Conservation (phyloP, 1,140 invertebrate genomes). For the Asobara japonica region DNA sequence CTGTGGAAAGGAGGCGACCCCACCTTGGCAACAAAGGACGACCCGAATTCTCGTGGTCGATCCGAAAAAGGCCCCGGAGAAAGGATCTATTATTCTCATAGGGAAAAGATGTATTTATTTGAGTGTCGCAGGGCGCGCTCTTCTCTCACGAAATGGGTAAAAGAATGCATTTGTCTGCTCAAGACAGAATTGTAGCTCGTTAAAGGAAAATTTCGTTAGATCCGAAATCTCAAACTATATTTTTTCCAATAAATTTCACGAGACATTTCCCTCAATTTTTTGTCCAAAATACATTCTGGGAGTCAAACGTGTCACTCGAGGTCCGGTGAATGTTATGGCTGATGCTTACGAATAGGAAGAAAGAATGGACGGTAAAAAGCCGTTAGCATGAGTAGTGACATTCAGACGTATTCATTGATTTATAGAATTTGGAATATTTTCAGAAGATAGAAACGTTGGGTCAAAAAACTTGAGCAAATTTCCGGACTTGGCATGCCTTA, state of each 20-base stretch:
- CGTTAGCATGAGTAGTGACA: too few species aligned
- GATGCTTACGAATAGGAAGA: too few species aligned
- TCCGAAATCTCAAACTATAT: background rate
- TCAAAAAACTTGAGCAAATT: too few species aligned
- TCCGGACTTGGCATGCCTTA: too few species aligned
- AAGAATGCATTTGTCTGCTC: slow-evolving; percentile 26
- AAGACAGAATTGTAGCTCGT: background rate
- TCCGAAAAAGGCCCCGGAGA: slow-evolving; percentile 30
- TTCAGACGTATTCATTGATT: too few species aligned
- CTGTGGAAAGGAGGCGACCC: background rate
- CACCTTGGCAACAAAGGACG: slow-evolving; percentile 32
- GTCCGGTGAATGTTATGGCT: too few species aligned
- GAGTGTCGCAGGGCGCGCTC: background rate
- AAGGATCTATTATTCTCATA: slow-evolving; percentile 33
- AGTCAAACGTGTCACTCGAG: too few species aligned
- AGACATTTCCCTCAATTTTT: background rate
- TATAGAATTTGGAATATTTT: too few species aligned
- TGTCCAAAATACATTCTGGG: background rate
- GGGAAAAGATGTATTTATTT: slow-evolving; percentile 7
- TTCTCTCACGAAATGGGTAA: slow-evolving; percentile 17
- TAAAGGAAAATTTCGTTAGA: background rate
- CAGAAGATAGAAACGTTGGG: too few species aligned
- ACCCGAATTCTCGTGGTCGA: slow-evolving; percentile 34
- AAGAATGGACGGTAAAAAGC: too few species aligned
- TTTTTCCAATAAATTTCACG: background rate